phyloP scores from a whole-genome alignment of 1,140 invertebrate genomes.

The Panagrolaimus sp. region DNA sequence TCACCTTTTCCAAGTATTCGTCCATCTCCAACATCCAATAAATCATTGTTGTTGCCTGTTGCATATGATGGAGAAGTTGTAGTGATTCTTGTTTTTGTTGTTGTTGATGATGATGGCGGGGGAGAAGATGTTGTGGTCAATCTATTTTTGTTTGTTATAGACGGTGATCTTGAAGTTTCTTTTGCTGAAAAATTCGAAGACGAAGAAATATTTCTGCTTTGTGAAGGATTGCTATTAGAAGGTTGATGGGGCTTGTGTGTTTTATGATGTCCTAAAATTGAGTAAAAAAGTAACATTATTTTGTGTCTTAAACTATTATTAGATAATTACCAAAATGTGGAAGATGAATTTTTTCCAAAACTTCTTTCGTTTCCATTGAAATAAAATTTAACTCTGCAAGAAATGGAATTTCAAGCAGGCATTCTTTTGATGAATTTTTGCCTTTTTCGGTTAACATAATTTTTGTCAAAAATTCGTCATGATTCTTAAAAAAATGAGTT shows the following conservation, averaged over 20 bases:
- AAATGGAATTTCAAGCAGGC: conserved; percentile 22
- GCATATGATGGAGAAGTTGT: not conserved
- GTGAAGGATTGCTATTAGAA: too few relatives aligned
- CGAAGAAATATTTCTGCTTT: too few relatives aligned
- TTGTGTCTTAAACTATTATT: not conserved
- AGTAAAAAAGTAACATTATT: too few relatives aligned
- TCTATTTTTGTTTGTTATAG: not conserved
- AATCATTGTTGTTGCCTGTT: not conserved
- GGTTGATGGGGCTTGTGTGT: too few relatives aligned
- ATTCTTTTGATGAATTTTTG: conserved; percentile 13
- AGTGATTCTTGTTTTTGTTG: not conserved
- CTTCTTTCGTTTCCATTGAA: conserved; percentile 12
- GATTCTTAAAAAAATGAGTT: conserved; percentile 15
- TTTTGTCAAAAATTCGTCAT: conserved; percentile 18
- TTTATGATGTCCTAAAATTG: too few relatives aligned
- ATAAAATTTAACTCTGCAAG: conserved; percentile 21
- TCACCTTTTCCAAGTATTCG: conserved; percentile 8
- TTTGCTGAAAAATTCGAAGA: not conserved
- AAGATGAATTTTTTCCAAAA: conserved; percentile 18
- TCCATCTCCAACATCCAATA: conserved; percentile 3
- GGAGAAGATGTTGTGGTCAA: not conserved
- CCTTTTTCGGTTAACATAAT: conserved; percentile 15
- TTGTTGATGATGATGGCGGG: not conserved
- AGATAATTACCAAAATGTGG: conserved; percentile 25
- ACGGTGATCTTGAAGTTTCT: not conserved